A percentile compares a stretch with the other conserved stretches of the same genome.
phyloP scores from a whole-genome alignment of 2,113 vertebrate species.

The Aix galericulata region DNA sequence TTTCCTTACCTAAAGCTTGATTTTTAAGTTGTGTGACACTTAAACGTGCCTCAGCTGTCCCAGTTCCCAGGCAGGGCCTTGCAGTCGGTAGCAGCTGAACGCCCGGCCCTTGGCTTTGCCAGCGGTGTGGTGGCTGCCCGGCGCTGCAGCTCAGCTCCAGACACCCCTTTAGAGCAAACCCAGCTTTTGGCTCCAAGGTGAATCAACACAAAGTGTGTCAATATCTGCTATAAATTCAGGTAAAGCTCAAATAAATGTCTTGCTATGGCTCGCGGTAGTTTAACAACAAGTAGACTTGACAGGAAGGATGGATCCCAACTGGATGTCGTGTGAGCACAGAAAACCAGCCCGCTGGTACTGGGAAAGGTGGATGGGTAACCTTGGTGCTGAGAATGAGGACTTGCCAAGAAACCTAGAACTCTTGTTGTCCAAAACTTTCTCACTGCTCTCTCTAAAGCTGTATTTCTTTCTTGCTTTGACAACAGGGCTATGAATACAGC shows the following conservation, averaged over 20 bases:
- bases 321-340: not conserved
- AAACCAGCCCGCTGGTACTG: not conserved
- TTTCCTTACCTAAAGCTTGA: not conserved
- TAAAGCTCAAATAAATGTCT: not conserved
- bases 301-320: not conserved
- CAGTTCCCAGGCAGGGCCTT: not conserved
- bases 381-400: not conserved
- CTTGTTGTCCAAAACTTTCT: not conserved
- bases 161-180: not conserved
- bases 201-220: not conserved
- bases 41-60: not conserved
- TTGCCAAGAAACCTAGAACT: not conserved
- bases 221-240: not conserved
- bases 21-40: not conserved
- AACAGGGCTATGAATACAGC: slow-evolving; percentile 89
- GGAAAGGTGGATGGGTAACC: not conserved
- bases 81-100: not conserved
- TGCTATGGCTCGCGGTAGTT: not conserved
- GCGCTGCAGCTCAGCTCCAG: not conserved
- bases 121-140: not conserved
- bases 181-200: not conserved
- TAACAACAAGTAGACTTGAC: not conserved
- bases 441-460: not conserved
- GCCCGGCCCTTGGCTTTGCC: not conserved
- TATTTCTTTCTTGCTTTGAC: not conserved